A percentile compares a stretch with the other conserved stretches of the same genome.
phyloP scores from a whole-genome alignment of 2,113 vertebrate species.

The Thryonomys swinderianus region DNA sequence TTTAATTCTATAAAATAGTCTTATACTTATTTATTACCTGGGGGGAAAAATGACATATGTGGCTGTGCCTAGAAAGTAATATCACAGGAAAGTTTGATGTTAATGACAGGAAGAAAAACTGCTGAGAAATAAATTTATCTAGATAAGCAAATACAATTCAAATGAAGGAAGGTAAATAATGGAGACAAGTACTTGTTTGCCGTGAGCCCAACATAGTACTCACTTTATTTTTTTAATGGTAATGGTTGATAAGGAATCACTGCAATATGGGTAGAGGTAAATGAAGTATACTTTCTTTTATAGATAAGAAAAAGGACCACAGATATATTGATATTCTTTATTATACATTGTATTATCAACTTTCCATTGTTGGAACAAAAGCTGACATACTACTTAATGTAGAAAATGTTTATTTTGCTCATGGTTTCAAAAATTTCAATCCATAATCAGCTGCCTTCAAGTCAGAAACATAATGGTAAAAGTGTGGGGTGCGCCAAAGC shows the following conservation, averaged over 20 bases:
- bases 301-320: not conserved
- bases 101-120: constrained; percentile 3
- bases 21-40: constrained; percentile 33
- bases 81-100: not conserved
- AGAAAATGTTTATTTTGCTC: not conserved
- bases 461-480: not conserved
- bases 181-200: not conserved
- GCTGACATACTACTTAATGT: not conserved
- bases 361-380: not conserved
- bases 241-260: not conserved
- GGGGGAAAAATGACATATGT: constrained; percentile 21
- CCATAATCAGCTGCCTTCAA: not conserved
- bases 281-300: not conserved
- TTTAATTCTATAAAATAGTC: constrained; percentile 17
- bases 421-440: not conserved
- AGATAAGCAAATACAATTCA: not conserved
- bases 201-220: not conserved
- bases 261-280: not conserved
- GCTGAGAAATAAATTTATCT: constrained; percentile 33
- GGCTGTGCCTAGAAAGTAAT: not conserved
- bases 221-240: constrained; percentile 35
- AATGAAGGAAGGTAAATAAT: constrained; percentile 1
- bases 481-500: no score
- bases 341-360: not conserved
- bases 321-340: not conserved